Percentiles rank a stretch among this genome's conserved stretches.
Conservation (phyloP, 2,797 vertebrate genomes). For the Intellagama lesueurii region DNA sequence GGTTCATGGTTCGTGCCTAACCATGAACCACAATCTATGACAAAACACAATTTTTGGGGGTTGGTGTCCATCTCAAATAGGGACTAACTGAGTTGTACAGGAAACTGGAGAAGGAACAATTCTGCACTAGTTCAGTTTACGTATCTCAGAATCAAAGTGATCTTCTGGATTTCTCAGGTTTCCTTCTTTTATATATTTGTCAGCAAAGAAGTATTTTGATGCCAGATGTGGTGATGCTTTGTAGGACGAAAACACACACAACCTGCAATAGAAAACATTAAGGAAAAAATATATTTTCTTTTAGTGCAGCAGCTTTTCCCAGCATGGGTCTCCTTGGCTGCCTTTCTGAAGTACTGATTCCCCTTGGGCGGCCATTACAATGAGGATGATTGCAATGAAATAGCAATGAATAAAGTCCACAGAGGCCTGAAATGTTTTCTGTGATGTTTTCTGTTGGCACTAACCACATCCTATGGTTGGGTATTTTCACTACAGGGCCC, state of each 20-base stretch:
- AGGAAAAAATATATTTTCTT: slow-evolving; percentile 8
- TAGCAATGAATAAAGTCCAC: slow-evolving; percentile 35
- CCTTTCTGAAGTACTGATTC: slow-evolving; percentile 5
- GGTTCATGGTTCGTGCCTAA: too few relatives aligned
- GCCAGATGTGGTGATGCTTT: neutral
- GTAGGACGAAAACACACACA: neutral
- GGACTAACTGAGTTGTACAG: too few relatives aligned
- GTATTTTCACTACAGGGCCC: slow-evolving; percentile 9
- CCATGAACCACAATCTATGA: too few relatives aligned
- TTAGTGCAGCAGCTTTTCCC: neutral
- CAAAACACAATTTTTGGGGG: too few relatives aligned
- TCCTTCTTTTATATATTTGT: neutral
- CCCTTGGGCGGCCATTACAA: slow-evolving; percentile 33
- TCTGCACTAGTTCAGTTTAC: neutral
- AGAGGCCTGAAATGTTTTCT: slow-evolving; percentile 34
- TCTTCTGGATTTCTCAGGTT: neutral
- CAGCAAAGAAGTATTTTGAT: neutral
- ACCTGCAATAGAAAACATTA: neutral
- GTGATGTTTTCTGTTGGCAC: slow-evolving; percentile 10
- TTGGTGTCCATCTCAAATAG: too few relatives aligned
- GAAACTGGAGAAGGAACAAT: too few relatives aligned
- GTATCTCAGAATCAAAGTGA: neutral
- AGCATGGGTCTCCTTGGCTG: neutral
- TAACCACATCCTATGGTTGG: neutral
- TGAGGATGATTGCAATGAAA: slow-evolving; percentile 41